phyloP scores from a whole-genome alignment of 2,888 invertebrate genomes.

The Acanthosoma haemorrhoidale region DNA sequence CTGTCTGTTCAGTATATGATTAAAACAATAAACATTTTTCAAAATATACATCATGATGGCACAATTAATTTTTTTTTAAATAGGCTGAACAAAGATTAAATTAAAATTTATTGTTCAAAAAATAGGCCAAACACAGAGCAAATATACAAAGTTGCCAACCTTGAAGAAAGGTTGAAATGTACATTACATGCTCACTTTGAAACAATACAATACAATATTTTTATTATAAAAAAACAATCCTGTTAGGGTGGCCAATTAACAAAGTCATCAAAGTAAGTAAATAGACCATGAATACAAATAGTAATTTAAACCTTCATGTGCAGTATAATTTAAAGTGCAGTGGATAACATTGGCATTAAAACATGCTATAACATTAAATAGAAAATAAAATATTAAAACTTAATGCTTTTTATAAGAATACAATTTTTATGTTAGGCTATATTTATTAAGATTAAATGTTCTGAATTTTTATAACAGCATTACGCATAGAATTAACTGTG shows the following conservation, averaged over 20 bases:
- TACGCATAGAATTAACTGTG: background rate
- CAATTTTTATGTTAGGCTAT: background rate
- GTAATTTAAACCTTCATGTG: too few species aligned
- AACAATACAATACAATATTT: too few species aligned
- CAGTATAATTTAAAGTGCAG: too few species aligned
- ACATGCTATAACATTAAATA: background rate
- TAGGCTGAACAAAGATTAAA: too few species aligned
- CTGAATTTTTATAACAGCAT: background rate
- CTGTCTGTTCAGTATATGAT: background rate
- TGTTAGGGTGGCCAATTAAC: too few species aligned
- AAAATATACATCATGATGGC: background rate
- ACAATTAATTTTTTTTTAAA: too few species aligned
- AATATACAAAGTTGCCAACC: too few species aligned
- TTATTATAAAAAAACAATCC: background rate
- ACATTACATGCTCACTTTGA: too few species aligned
- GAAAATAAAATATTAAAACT: slow-evolving; percentile 12
- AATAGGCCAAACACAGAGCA: too few species aligned
- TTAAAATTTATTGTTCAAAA: too few species aligned
- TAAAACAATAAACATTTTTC: background rate
- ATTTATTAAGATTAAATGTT: background rate
- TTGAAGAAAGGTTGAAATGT: too few species aligned
- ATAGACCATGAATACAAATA: background rate
- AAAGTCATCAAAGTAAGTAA: background rate
- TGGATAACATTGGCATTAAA: too few species aligned
- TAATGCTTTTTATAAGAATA: background rate